A percentile compares a stretch with the other conserved stretches of the same genome.
These are phyloP conservation scores for Thecophora atra DNA, from an alignment of 2,888 invertebrate species.

Conservation along the genomic window DNA sequence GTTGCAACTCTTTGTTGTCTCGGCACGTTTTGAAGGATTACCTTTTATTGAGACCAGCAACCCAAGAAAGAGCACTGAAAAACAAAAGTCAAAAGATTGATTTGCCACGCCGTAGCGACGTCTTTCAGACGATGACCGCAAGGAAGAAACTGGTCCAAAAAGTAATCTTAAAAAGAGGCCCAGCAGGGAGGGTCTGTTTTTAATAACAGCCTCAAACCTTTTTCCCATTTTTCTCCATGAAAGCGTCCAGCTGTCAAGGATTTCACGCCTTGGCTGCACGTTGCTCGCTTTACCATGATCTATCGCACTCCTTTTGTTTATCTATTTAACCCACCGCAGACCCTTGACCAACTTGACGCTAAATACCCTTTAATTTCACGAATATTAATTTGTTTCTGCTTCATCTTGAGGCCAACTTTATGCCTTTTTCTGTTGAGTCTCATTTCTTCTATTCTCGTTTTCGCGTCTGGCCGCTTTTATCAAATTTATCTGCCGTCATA, in stretches of 20 bases:
- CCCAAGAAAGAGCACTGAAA: constrained; percentile 1
- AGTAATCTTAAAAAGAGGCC: constrained; percentile 22
- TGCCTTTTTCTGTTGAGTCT: constrained; percentile 24
- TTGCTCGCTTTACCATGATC: too few relatives aligned
- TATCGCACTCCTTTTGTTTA: too few relatives aligned
- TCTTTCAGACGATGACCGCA: constrained; percentile 38
- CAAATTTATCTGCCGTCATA: constrained; percentile 50
- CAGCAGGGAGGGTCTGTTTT: too few relatives aligned
- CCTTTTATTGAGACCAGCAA: constrained; percentile 31
- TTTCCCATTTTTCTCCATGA: neutral
- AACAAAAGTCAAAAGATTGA: constrained; percentile 41
- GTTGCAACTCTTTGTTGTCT: constrained; percentile 4
- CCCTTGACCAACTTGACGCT: constrained; percentile 45
- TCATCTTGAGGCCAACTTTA: neutral
- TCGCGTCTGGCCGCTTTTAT: too few relatives aligned
- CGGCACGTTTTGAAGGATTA: constrained; percentile 38
- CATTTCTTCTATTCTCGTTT: constrained; percentile 43
- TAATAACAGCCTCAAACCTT: neutral
- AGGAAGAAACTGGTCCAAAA: constrained; percentile 28
- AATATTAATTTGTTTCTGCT: constrained; percentile 7
- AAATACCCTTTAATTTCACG: neutral
- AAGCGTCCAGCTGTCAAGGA: neutral
- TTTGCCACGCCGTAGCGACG: constrained; percentile 35
- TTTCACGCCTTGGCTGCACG: neutral
- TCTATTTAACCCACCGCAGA: neutral